Percentiles rank a stretch among this genome's conserved stretches.
Conservation (phyloP, 2,113 vertebrate genomes). For the Perca flavescens region DNA sequence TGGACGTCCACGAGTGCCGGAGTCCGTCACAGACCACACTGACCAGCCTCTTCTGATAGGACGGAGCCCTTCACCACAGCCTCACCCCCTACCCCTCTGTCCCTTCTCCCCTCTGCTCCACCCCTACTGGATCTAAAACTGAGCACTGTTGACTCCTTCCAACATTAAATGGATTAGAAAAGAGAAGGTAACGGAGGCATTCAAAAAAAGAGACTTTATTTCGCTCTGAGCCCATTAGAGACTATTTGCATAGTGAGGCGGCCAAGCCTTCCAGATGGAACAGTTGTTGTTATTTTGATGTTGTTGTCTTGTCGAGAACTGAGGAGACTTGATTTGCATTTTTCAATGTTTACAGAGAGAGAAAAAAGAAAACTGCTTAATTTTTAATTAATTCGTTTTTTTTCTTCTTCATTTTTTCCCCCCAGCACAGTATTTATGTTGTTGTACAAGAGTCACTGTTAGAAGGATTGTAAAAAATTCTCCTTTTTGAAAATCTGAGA, state of each 20-base stretch:
- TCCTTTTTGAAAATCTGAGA: slow-evolving; percentile 75
- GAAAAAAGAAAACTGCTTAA: slow-evolving; percentile 84
- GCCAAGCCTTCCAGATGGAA: slow-evolving; percentile 86
- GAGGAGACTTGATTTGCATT: slow-evolving; percentile 87
- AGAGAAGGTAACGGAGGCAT: slow-evolving; percentile 55
- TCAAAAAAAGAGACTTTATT: slow-evolving; percentile 85
- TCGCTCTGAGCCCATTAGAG: slow-evolving; percentile 92
- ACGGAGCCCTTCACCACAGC: slow-evolving; percentile 23
- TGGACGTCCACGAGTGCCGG: slow-evolving; percentile 95
- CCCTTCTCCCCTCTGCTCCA: slow-evolving; percentile 6
- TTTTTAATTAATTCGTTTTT: slow-evolving; percentile 75
- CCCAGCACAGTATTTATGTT: slow-evolving; percentile 97
- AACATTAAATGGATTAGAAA: slow-evolving; percentile 70
- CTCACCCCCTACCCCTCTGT: neutral
- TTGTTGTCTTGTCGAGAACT: slow-evolving; percentile 83
- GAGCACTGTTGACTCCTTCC: slow-evolving; percentile 59
- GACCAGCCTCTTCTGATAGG: slow-evolving; percentile 98
- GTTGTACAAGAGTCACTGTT: slow-evolving; percentile 94
- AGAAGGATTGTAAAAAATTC: slow-evolving; percentile 83
- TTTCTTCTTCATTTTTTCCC: neutral
- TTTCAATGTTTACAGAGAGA: slow-evolving; percentile 84
- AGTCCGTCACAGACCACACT: slow-evolving; percentile 98
- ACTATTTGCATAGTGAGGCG: slow-evolving; percentile 90
- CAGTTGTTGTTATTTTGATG: slow-evolving; percentile 80
- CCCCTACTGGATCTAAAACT: slow-evolving; percentile 58